phyloP scores from a whole-genome alignment of 2,888 invertebrate species.

The Polyploca ridens region DNA sequence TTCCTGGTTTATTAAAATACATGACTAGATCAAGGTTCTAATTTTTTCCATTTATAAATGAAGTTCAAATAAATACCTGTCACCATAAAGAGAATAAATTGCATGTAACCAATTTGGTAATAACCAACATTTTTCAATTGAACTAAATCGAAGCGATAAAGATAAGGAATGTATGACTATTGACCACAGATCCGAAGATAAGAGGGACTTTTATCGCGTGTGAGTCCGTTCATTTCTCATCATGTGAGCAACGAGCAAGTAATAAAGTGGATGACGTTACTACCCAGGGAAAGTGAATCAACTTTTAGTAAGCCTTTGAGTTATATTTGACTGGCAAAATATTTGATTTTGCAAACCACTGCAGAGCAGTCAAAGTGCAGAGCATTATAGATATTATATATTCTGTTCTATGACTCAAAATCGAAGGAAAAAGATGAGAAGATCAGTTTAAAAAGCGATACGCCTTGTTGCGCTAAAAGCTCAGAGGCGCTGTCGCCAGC shows the following conservation, averaged over 20 bases:
- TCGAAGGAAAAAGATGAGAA: too few species aligned
- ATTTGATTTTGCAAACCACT: background rate
- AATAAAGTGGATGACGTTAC: conserved; percentile 36
- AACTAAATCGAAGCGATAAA: conserved; percentile 8
- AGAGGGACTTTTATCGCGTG: conserved; percentile 29
- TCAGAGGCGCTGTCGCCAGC: background rate
- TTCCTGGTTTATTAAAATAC: too few species aligned
- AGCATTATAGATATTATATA: too few species aligned
- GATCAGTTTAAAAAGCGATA: background rate
- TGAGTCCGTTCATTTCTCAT: conserved; percentile 27
- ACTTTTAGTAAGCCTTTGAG: conserved; percentile 28
- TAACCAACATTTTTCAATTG: conserved; percentile 2
- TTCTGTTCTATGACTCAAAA: too few species aligned
- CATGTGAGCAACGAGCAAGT: conserved; percentile 36
- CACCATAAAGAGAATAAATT: conserved; percentile 4
- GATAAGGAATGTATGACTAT: conserved; percentile 22
- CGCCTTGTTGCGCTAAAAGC: background rate
- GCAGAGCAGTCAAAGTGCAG: too few species aligned
- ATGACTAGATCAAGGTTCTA: too few species aligned
- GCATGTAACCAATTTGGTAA: background rate
- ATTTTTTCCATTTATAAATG: too few species aligned
- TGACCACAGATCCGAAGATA: conserved; percentile 39
- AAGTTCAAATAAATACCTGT: background rate
- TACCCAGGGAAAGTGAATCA: conserved; percentile 37
- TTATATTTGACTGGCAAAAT: background rate